Evolutionary conservation across 2,113 vertebrate species (phyloP), one percentile per base, ranked within the genome.

Genomic region (Pangasianodon hypophthalmus): DNA sequence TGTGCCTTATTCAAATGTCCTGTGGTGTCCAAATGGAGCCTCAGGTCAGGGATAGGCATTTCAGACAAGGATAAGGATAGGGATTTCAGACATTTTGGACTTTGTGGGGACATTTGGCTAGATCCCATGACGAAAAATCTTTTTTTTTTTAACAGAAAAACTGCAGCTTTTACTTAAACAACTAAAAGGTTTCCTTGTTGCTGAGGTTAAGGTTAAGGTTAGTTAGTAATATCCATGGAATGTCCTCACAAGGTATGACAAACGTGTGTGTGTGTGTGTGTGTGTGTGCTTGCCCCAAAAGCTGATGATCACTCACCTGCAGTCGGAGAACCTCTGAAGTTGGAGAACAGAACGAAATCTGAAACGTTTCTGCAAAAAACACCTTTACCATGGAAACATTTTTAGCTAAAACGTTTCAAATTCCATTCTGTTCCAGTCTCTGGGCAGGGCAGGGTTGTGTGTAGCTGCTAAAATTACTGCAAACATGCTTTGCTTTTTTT

Each of bases 361-460:
- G 96, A 97, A 97, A 97, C 96, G 96, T 96, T 97, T 96, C 95
- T 96, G 96, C 96, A 96, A 97, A 97, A 96, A 96, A 96, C 96
- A 95, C 95, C 95, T 95, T 96, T 93, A 96, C 91, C 93, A 94
- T 96, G 94, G 95, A 95, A 95, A 96, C 95, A 96, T 97, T 97
- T 97, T 97, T 97, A 95, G 96, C 96, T 95, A 96, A 97, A 97
- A 96, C 96, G 96, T 96, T 97, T 97, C 96, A 97, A 96, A 96
- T 97, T 97, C 96, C 94, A 96, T 96, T 94, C 93, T 83, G 94
- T 96, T 96, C 96, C 92, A 91, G 86, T 92, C 90, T 90, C 84
- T 90, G 50, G 46, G 58, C 75, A 19, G 75, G 69, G 67, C 71
- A 13, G 50, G 84, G 32, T 58, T 32, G 26, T 67, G 86, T 29